These are phyloP conservation scores for Rhyacophila evoluta DNA, from an alignment of 2,888 invertebrate genomes.

Conservation along the genomic window DNA sequence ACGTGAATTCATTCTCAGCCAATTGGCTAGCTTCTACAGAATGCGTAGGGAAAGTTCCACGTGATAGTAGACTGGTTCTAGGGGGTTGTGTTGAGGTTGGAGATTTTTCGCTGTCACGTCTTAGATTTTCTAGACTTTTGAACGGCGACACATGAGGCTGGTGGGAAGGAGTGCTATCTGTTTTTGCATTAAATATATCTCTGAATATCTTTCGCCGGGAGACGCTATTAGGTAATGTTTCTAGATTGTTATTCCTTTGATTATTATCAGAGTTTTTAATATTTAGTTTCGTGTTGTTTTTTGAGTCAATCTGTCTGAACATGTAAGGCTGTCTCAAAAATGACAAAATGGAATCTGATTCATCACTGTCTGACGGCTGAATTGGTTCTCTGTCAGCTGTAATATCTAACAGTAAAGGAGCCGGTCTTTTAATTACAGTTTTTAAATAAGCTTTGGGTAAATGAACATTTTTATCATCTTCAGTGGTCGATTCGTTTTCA, in stretches of 20 bases:
- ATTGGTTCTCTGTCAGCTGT: constrained; percentile 33
- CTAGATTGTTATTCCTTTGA: constrained; percentile 54
- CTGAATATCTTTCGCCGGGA: constrained; percentile 60
- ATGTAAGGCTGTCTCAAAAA: constrained; percentile 49
- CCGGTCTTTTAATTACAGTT: constrained; percentile 62
- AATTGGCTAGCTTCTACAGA: constrained; percentile 39
- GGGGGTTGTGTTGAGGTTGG: constrained; percentile 42
- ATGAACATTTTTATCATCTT: constrained; percentile 38
- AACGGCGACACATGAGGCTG: constrained; percentile 69
- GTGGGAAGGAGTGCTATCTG: constrained; percentile 58
- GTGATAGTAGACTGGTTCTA: constrained; percentile 47
- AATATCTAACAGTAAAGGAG: constrained; percentile 57
- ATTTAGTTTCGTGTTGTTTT: constrained; percentile 28
- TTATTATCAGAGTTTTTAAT: constrained; percentile 41
- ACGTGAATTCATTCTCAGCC: constrained; percentile 26
- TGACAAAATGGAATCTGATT: constrained; percentile 46
- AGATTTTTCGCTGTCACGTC: constrained; percentile 60
- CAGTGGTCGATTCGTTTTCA: constrained; percentile 30
- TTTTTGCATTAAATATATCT: constrained; percentile 60
- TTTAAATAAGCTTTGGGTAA: constrained; percentile 47
- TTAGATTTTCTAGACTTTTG: constrained; percentile 66
- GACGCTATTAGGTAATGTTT: constrained; percentile 46
- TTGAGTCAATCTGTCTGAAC: constrained; percentile 30
- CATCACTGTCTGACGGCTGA: constrained; percentile 43
- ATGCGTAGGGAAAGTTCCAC: constrained; percentile 50